Evolutionary conservation across 1,140 invertebrate genomes (phyloP), one percentile per base, ranked within the genome.

Genomic region (Cotesia typhae): DNA sequence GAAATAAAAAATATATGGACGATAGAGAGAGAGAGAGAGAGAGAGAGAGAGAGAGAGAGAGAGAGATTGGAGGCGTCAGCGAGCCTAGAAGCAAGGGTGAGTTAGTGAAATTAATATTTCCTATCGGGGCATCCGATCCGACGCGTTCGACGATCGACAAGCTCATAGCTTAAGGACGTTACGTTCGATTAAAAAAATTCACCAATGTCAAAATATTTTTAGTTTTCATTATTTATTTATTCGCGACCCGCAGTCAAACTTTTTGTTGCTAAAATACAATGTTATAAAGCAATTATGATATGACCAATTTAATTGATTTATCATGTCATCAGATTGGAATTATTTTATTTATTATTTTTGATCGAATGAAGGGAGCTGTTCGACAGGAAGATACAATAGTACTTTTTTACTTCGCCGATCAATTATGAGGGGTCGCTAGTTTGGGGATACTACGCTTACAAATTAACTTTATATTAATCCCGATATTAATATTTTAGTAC

Each of bases 71-170:
- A 63, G 73, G 67, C 60, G 72, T 73, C 47, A 66, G 64, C 59
- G 73, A 55, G 51, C 61, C 12, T 55, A 55, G 66, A 14, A 59
- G 70, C 41, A 52, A 20, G 72, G 59, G 74, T 72, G 77, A 80
- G 77, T 77, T 78, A 77, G 76, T 74, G 75, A 78, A 80, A 81
- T 83, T 83, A 80, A 83, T 83, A 83, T 81, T 79, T 77, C 75
- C 76, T 78, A 80, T 80, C 77, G 73, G 68, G 74, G 76, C 78
- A 79, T 79, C 77, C 77, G 72, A 76, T 75, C 77, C 74, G 65
- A 71, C 38, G 70, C 59, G 47, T 60, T 76, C 63, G 70, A 75
- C 73, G 75, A 75, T 75, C 77, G 75, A 76, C 71, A 77, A 70
- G 72, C 70, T 63, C 71, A 51, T 71, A 41, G 37, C 71, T 73